Conservation (phyloP, 1,140 invertebrate genomes). For the Scaptomyza montana region DNA sequence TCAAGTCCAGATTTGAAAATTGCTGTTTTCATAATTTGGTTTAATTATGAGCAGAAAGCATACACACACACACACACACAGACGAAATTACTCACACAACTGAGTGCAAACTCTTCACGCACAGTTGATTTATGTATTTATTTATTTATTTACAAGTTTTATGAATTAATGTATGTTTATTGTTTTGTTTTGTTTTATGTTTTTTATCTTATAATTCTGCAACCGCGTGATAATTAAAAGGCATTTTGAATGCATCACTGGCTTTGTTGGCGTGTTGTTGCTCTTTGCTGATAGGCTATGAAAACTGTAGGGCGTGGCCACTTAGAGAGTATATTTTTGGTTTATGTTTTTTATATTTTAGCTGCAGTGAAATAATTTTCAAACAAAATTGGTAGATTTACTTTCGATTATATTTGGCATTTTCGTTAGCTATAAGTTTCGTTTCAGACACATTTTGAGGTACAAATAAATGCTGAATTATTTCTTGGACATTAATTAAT, state of each 20-base stretch:
- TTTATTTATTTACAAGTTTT: slow-evolving; percentile 43
- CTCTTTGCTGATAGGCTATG: not conserved
- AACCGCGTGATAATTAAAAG: slow-evolving; percentile 68
- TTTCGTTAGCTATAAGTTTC: no score
- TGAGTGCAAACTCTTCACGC: slow-evolving; percentile 35
- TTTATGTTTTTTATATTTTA: no score
- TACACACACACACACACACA: slow-evolving; percentile 5
- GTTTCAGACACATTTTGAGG: no score
- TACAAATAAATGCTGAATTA: no score
- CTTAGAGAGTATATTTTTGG: slow-evolving; percentile 7
- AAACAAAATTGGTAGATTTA: not conserved
- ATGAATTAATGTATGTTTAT: slow-evolving; percentile 4
- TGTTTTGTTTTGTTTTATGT: slow-evolving; percentile 15
- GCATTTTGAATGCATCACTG: slow-evolving; percentile 64
- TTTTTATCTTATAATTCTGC: slow-evolving; percentile 8
- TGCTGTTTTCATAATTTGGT: slow-evolving; percentile 13
- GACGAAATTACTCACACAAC: not conserved
- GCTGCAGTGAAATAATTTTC: no score
- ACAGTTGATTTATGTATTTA: slow-evolving; percentile 56
- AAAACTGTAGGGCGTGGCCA: slow-evolving; percentile 12
- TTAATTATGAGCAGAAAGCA: slow-evolving; percentile 16
- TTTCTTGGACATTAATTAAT: no score
- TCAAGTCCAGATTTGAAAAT: not conserved
- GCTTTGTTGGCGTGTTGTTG: slow-evolving; percentile 43
- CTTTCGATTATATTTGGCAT: slow-evolving; percentile 34